Conservation (phyloP, 2,113 vertebrate species). For the Loxodonta africana region DNA sequence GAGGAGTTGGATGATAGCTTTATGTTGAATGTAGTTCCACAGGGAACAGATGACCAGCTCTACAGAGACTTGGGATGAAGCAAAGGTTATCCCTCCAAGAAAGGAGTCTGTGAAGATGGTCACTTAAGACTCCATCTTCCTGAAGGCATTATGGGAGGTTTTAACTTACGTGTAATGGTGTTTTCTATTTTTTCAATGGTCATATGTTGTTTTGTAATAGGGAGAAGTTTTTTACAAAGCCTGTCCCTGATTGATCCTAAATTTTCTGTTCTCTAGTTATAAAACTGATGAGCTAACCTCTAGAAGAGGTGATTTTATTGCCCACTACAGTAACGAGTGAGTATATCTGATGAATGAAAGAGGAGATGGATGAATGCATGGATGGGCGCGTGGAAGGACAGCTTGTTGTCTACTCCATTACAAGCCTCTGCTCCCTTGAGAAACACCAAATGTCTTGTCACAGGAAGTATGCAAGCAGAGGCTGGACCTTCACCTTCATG, state of each 20-base stretch:
- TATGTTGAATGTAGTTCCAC: background rate
- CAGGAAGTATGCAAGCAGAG: background rate
- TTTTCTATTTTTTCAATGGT: conserved; percentile 13
- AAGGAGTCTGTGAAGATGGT: conserved; percentile 28
- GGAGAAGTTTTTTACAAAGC: background rate
- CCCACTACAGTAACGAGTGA: background rate
- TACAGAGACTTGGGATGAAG: background rate
- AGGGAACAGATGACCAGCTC: background rate
- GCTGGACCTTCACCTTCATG: background rate
- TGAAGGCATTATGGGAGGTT: background rate
- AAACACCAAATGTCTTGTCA: background rate
- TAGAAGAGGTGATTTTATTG: conserved; percentile 8
- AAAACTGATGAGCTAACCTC: background rate
- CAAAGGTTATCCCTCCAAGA: background rate
- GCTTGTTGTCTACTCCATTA: background rate
- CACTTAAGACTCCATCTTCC: background rate
- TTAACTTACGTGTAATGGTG: background rate
- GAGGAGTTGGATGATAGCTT: background rate
- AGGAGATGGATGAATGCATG: background rate
- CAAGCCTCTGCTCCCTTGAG: background rate
- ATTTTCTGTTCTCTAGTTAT: background rate
- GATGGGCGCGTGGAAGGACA: background rate
- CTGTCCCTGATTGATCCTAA: background rate
- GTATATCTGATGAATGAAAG: background rate
- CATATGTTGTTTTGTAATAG: conserved; percentile 20